Base-by-base conservation (phyloP, 1,140 invertebrate species). In the Hylaeus anthracinus region DNA sequence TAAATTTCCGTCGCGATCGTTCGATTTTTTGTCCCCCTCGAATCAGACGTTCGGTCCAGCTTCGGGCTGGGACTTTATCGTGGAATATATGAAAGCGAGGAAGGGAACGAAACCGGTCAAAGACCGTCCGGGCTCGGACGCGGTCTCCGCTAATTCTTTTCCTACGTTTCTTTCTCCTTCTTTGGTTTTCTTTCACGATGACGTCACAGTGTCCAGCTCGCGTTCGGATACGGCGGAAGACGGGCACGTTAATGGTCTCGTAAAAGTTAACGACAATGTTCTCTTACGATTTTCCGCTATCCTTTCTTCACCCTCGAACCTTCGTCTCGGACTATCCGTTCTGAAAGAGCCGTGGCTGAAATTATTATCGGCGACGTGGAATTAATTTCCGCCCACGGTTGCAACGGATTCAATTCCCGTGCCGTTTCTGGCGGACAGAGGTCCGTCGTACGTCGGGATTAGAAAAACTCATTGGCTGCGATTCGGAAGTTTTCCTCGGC, bases 231-330 rank as follows among this genome's bases (percentile, higher is more conserved):
- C 88, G 81, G 84, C 87, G 88, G 90, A 91, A 91, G 90, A 90
- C 89, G 88, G 80, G 85, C 88, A 91, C 91, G 90, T 93, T 93
- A 93, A 93, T 92, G 90, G 88, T 90, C 78, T 93, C 93, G 90
- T 93, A 93, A 93, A 93, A 93, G 91, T 93, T 93, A 93, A 93
- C 92, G 92, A 93, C 92, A 93, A 92, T 92, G 92, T 92, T 89
- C 91, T 88, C 89, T 88, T 86, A 88, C 91, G 88, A 92, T 91
- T 91, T 87, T 84, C 83, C 87, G 84, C 86, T 75, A 83, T 82
- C 75, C 86, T 83, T 75, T 79, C 73, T 48, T 72, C 43, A 3
- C n/a, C 64, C 56, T 76, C 56, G 69, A 61, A 56, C 55, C 26
- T 8, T 26, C 63, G 70, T 26, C 74, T 88, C 6, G 58, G 73